Conservation (phyloP, 2,797 vertebrate species). For the Poeciliopsis gracilis region DNA sequence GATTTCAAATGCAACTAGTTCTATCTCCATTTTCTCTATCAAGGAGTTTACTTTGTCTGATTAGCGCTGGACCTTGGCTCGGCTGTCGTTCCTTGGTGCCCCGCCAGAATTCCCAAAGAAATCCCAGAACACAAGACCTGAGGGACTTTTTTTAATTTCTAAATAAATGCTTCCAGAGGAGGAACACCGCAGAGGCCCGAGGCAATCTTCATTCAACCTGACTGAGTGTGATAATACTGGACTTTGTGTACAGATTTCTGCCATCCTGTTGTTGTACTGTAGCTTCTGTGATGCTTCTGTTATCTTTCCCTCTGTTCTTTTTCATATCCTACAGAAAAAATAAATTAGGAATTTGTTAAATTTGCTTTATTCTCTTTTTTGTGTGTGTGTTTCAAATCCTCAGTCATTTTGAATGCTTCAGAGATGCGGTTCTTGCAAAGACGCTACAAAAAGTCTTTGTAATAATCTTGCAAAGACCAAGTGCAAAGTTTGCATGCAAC, state of each 20-base stretch:
- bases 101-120: conserved; percentile 54
- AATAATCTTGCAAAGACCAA: no score
- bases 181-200: conserved; percentile 45
- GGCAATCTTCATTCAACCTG: conserved; percentile 26
- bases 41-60: conserved; percentile 29
- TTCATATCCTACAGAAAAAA: conserved; percentile 75
- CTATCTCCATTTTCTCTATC: conserved; percentile 50
- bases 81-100: conserved; percentile 41
- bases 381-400: neutral
- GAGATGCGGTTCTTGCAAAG: neutral
- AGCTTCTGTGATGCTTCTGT: conserved; percentile 65
- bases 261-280: conserved; percentile 64
- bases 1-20: conserved; percentile 60
- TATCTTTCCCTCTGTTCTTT: conserved; percentile 55
- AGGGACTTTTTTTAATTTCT: conserved; percentile 52
- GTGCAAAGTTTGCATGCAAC: no score
- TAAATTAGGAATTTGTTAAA: conserved; percentile 74
- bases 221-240: conserved; percentile 45
- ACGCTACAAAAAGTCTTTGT: neutral
- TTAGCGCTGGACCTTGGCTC: conserved; percentile 37
- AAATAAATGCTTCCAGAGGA: conserved; percentile 64
- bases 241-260: conserved; percentile 62
- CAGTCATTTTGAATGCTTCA: neutral
- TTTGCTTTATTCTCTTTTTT: neutral
- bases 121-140: conserved; percentile 50